Percentiles rank a stretch among this genome's conserved stretches.
Conservation (phyloP, 2,797 vertebrate species). For the Denticeps clupeoides region DNA sequence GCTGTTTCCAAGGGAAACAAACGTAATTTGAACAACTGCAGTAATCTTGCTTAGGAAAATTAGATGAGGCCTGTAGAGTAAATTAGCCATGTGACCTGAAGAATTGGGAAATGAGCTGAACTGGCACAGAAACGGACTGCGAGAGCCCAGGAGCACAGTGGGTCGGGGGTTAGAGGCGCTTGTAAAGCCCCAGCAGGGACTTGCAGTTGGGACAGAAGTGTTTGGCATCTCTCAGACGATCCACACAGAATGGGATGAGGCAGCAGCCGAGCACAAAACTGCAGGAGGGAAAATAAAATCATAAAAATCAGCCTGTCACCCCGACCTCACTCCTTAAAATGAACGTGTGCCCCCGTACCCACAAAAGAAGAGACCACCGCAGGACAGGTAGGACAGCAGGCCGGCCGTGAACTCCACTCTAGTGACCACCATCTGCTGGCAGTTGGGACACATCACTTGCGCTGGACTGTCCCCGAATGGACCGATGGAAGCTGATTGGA, state of each 20-base stretch:
- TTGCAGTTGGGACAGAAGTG: constrained; percentile 71
- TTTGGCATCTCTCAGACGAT: constrained; percentile 68
- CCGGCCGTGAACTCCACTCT: constrained; percentile 41
- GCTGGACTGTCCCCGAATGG: constrained; percentile 31
- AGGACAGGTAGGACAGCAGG: constrained; percentile 47
- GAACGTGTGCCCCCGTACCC: constrained; percentile 28
- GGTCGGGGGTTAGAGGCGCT: constrained; percentile 55
- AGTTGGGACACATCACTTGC: constrained; percentile 40
- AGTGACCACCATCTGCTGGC: constrained; percentile 34
- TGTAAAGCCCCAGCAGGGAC: constrained; percentile 61
- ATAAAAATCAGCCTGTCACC: background rate
- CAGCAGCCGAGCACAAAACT: constrained; percentile 74
- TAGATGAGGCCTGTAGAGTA: too few relatives aligned
- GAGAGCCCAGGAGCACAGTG: too few relatives aligned
- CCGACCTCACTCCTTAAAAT: background rate
- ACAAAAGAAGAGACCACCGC: constrained; percentile 44
- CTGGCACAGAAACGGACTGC: too few relatives aligned
- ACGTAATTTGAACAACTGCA: too few relatives aligned
- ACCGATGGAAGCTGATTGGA: constrained; percentile 8
- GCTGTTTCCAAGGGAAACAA: too few relatives aligned
- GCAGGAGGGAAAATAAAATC: constrained; percentile 3
- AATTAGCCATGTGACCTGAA: too few relatives aligned
- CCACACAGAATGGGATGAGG: constrained; percentile 76
- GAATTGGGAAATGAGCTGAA: too few relatives aligned
- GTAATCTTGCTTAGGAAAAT: too few relatives aligned